Conservation (phyloP, 2,113 vertebrate genomes). For the Anarrhichthys ocellatus region DNA sequence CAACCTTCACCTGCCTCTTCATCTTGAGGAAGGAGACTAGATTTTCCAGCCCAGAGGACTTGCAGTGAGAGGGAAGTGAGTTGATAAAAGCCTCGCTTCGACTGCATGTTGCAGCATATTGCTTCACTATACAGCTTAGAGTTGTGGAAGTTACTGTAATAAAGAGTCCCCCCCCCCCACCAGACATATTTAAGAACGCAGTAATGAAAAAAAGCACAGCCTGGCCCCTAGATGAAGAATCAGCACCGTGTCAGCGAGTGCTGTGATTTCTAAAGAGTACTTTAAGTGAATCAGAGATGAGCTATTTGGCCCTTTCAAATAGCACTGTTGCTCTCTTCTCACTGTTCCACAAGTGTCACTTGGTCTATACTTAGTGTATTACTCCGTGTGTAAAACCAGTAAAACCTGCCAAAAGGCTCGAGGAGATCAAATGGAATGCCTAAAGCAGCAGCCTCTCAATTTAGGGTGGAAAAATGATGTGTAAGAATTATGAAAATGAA, state of each 20-base stretch:
- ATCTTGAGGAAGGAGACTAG: conserved; percentile 48
- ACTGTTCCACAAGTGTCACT: neutral
- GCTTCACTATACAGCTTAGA: conserved; percentile 38
- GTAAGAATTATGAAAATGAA: neutral
- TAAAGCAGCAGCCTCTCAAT: neutral
- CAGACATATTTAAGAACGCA: neutral
- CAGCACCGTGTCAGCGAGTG: conserved; percentile 17
- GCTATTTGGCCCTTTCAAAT: conserved; percentile 7
- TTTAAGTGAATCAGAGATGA: conserved; percentile 23
- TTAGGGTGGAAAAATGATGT: accelerated
- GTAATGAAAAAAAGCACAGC: conserved; percentile 33
- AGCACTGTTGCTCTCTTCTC: conserved; percentile 9
- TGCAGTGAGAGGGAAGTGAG: conserved; percentile 39
- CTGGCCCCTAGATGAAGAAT: conserved; percentile 6
- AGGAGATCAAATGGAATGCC: neutral
- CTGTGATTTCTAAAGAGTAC: conserved; percentile 6
- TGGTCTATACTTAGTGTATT: neutral
- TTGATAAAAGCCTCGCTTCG: conserved; percentile 49
- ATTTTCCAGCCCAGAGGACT: conserved; percentile 53
- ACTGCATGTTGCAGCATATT: conserved; percentile 58
- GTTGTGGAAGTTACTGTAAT: conserved; percentile 25
- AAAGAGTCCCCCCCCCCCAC: conserved; percentile 33
- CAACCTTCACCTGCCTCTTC: conserved; percentile 55
- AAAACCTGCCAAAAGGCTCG: neutral
- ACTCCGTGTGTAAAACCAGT: conserved; percentile 3